Base-by-base conservation (phyloP, 2,797 vertebrate species). In the Amazona finschi region DNA sequence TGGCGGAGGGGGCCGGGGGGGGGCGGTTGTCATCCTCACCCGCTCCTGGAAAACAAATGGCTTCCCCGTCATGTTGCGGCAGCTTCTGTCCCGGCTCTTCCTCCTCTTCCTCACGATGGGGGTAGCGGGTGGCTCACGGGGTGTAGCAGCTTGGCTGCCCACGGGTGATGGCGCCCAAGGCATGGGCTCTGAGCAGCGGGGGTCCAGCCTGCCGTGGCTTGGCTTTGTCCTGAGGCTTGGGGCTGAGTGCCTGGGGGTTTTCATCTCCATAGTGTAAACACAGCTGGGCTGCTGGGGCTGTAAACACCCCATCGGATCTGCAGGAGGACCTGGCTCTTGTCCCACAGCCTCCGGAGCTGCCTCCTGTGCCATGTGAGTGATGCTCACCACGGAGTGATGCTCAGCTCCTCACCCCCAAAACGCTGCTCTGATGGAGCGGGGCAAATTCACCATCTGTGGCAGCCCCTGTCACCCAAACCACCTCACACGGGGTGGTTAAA, bases 31-130 rank as follows among this genome's bases (percentile, higher is more conserved):
- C 94, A 92, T 94, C 93, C 89, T 82, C 89, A 13, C 93, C 69
- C 43, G 4, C 65, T 87, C 69, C 87, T 80, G 87, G 82, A 88
- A 96, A 96, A 96, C 53, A 89, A 95, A 96, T 93, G 60, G 58
- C 65, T 89, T 93, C 61, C 75, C 50, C 22, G 0, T 93, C 93
- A 1, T 43, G 80, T 90, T 27, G 47, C 8, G 1, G 94, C 87
- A 83, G 93, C 82, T 85, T 88, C 92, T 90, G 69, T 79, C 85
- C 47, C 83, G 19, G 53, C 81, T 33, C n/a, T 57, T 22, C 58
- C 41, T 96, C 73, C 49, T 89, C 79, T 58, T 85, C 85, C 85
- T 72, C 41, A 0, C 1, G 6, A 39, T 2, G 31, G 38, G 87
- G 81, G 64, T 27, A 38, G 15, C 0, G 28, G 55, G 3, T 9